Base-by-base conservation (phyloP, 2,888 invertebrate genomes). In the Sarcophaga variegata region DNA sequence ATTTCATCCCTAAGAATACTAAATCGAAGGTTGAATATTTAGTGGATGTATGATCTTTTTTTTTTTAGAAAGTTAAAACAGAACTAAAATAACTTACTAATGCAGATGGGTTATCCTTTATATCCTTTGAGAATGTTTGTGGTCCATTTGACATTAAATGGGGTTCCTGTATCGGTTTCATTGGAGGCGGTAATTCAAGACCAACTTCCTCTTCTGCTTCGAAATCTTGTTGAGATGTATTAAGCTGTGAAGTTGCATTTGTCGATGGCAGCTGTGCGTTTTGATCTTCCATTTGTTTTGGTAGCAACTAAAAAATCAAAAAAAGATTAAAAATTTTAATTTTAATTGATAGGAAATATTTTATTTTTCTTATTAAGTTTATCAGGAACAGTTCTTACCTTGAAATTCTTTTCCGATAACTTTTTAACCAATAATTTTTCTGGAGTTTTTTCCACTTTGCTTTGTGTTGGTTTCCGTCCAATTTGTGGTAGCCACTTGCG, bases 121-220 rank as follows among this genome's bases (percentile, higher is more conserved):
- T 89, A 88, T 94, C 94, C 88, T 94, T 94, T 75, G 90, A 91
- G 89, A 91, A 92, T 83, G 92, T 91, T 87, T 93, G 93, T 88
- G 93, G 93, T 88, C 92, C 93, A 90, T 93, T 93, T 87, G 93
- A 90, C 82, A 94, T 93, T 88, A 93, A 90, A 88, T 94, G 94
- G 62, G 94, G 94, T 89, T 93, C 97, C 92, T 97, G 96, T 89
- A 98, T 97, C n/a, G 97, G 97, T 92, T 98, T 97, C 99, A 98
- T 98, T 2, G 98, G 98, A 59, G 99, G 98, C 77, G 98, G 99
- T 90, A 98, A 94, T 94, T 98, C 98, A 17, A 97, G 95, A 54
- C 96, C 95, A 25, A 94, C 95, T 91, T 97, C 97, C 91, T 97
- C 97, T 91, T 97, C 97, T 81, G 96, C 95, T 89, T 93, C 93